These are phyloP conservation scores for Lumbricus terrestris DNA, from an alignment of 2,888 invertebrate genomes.

Conservation along the genomic window DNA sequence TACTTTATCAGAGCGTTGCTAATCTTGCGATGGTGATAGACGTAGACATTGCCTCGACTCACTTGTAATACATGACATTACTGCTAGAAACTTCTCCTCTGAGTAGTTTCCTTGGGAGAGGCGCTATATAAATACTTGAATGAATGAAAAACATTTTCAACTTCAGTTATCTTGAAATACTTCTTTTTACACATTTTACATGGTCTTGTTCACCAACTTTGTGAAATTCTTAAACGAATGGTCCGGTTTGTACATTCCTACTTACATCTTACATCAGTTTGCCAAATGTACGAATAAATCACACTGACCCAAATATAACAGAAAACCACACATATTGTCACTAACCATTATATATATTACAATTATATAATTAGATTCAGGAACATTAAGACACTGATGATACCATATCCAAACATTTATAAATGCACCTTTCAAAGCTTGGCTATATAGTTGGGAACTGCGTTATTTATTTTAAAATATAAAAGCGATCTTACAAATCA, in stretches of 20 bases:
- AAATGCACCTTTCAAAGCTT: neutral
- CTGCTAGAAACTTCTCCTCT: too few species aligned
- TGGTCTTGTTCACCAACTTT: neutral
- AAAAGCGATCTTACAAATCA: neutral
- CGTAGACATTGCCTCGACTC: too few species aligned
- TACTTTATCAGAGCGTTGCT: too few species aligned
- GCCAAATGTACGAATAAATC: neutral
- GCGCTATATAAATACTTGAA: too few species aligned
- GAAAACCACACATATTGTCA: neutral
- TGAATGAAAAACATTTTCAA: too few species aligned
- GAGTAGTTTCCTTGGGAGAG: too few species aligned
- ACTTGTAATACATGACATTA: too few species aligned
- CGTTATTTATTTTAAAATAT: neutral
- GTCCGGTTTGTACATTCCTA: neutral
- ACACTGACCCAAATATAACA: neutral
- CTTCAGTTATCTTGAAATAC: too few species aligned
- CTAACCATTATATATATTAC: too few species aligned
- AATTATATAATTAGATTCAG: too few species aligned
- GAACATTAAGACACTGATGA: neutral
- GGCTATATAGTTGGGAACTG: neutral
- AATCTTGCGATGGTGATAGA: too few species aligned
- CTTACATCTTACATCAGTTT: conserved; percentile 3
- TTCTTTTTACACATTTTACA: too few species aligned
- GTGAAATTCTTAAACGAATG: neutral
- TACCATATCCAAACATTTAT: neutral